Conservation (phyloP, 2,888 invertebrate genomes). For the Sinohyriopsis cumingii region DNA sequence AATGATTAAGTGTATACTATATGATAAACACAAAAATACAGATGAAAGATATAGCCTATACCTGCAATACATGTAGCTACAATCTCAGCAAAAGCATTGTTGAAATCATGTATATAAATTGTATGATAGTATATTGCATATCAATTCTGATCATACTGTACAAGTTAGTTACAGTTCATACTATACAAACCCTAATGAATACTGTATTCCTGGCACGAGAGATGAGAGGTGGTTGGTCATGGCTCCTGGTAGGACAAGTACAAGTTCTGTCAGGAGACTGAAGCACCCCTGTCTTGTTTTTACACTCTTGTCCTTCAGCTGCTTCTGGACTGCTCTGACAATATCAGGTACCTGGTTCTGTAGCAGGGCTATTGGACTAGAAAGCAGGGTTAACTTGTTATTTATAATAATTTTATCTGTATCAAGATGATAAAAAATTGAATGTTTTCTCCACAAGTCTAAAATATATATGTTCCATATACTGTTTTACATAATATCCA, state of each 20-base stretch:
- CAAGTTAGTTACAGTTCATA: background rate
- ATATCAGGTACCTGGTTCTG: slow-evolving; percentile 81
- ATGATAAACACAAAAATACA: too few relatives aligned
- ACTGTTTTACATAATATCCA: too few relatives aligned
- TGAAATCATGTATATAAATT: background rate
- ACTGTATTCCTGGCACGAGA: slow-evolving; percentile 90
- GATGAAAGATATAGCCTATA: too few relatives aligned
- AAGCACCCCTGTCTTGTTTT: slow-evolving; percentile 89
- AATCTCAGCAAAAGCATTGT: too few relatives aligned
- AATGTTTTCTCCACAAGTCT: too few relatives aligned
- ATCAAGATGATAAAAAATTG: too few relatives aligned
- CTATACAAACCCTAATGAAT: slow-evolving; percentile 77
- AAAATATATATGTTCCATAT: too few relatives aligned
- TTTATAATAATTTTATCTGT: too few relatives aligned
- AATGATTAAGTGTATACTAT: too few relatives aligned
- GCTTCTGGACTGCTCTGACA: slow-evolving; percentile 90
- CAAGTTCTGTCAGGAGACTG: slow-evolving; percentile 89
- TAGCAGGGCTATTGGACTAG: slow-evolving; percentile 69
- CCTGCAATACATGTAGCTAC: too few relatives aligned
- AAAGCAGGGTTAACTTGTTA: slow-evolving; percentile 13
- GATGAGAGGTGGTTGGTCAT: slow-evolving; percentile 87
- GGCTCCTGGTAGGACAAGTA: slow-evolving; percentile 90
- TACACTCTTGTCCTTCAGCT: slow-evolving; percentile 79
- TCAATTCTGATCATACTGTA: background rate
- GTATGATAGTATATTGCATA: background rate